Base-by-base conservation (phyloP, 30 jellyfish, hydroid and myxozoan species). In the Aurelia sp. region DNA sequence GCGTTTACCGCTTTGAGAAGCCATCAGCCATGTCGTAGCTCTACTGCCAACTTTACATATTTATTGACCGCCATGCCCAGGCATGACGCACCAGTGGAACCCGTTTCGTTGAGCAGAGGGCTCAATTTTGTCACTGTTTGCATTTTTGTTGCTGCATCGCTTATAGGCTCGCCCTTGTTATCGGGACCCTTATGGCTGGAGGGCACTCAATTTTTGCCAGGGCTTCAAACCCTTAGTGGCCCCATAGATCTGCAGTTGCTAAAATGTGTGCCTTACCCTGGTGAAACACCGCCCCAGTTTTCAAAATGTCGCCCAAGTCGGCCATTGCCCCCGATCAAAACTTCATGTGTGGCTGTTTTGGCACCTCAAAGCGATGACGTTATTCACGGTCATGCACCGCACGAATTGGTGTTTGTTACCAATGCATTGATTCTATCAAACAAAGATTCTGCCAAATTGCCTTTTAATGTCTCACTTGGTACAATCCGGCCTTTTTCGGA, bases 291-390 rank as follows among this genome's bases (percentile, higher is more conserved):
- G 6, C 59, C 78, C 33, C 16, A 21, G 31, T 55, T 31, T 35
- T 40, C 76, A 15, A 61, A 59, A 67, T 63, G 66, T 22, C 76
- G 77, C 33, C 77, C 88, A 17, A 76, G 77, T 76, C 88, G 88
- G 35, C 88, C 88, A 20, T 6, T 61, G 3, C 77, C 76, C 66
- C 76, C 88, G 27, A 78, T 61, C 18, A 30, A 17, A 3, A 16
- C 15, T n/a, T 12, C 13, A 13, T 57, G 78, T 18, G 18, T 11
- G 11, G 74, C 35, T 50, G 10, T 55, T 21, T 55, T 74, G 74
- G 48, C 58, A 9, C 15, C 69, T 59, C 69, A n/a, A 22, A 22
- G 33, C 33, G 69, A 18, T 59, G 69, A 59, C 11, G 33, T n/a
- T 13, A 18, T 59, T 3, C 31, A 27, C 31, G 6, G 33, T 11